These are phyloP conservation scores for Pseudochirops corinnae DNA, from an alignment of 2,797 vertebrate species.

Conservation along the genomic window DNA sequence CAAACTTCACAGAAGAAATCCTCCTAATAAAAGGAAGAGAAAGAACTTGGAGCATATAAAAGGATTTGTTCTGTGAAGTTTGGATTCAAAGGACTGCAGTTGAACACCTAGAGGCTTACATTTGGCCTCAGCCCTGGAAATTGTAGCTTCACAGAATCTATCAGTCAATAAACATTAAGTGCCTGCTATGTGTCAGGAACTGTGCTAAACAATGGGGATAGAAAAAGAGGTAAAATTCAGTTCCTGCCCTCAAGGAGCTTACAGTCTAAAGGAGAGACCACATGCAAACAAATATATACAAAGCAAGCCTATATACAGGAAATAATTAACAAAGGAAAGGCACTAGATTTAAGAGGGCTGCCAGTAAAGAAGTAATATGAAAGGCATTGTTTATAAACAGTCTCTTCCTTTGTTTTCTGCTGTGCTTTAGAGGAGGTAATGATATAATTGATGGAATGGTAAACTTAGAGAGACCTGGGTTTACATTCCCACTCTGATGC, in stretches of 20 bases:
- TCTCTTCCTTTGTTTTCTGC: background rate
- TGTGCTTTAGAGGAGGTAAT: background rate
- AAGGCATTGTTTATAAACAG: background rate
- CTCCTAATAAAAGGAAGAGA: no score
- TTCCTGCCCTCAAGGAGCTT: background rate
- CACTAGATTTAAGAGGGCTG: background rate
- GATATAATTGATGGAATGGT: background rate
- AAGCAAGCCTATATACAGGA: background rate
- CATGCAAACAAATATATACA: background rate
- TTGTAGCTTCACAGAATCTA: background rate
- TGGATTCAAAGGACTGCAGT: no score
- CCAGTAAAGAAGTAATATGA: background rate
- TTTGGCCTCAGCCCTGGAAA: no score
- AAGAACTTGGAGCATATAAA: no score
- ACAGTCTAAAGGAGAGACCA: background rate
- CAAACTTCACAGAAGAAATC: no score
- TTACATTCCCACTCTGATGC: background rate
- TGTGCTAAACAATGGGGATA: background rate
- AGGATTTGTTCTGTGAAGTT: no score
- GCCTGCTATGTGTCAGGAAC: background rate
- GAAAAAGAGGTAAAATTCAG: background rate
- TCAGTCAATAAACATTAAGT: background rate
- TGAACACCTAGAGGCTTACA: no score
- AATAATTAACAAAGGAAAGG: background rate
- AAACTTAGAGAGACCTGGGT: background rate